A percentile compares a stretch with the other conserved stretches of the same genome.
phyloP scores from a whole-genome alignment of 2,888 invertebrate species.

The Rhorus exstirpatorius region DNA sequence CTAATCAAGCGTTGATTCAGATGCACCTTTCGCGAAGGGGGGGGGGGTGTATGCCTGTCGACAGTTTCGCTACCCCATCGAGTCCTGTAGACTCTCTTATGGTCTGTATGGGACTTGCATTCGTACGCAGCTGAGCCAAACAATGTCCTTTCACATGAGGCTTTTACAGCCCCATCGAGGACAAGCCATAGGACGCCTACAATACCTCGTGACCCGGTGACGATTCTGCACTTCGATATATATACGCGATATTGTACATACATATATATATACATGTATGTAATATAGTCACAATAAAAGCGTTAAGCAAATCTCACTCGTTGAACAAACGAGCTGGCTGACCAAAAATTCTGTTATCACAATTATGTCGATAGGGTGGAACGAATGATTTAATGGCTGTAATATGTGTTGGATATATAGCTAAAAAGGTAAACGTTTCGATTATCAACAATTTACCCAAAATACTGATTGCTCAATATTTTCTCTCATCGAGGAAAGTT shows the following conservation, averaged over 20 bases:
- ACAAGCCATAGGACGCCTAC: slow-evolving; percentile 41
- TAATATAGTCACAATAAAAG: no score
- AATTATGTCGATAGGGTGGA: slow-evolving; percentile 32
- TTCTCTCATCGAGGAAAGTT: no score
- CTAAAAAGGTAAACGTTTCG: no score
- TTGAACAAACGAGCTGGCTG: slow-evolving; percentile 38
- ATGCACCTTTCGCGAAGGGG: slow-evolving; percentile 81
- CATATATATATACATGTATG: background rate
- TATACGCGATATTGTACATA: slow-evolving; percentile 1
- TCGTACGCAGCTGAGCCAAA: slow-evolving; percentile 84
- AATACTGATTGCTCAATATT: no score
- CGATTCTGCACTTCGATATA: slow-evolving; percentile 63
- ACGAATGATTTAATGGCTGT: slow-evolving; percentile 14
- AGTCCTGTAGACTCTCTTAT: slow-evolving; percentile 57
- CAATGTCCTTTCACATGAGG: slow-evolving; percentile 85
- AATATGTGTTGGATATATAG: background rate
- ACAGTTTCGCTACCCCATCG: slow-evolving; percentile 48
- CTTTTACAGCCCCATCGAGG: slow-evolving; percentile 83
- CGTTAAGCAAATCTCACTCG: slow-evolving; percentile 41
- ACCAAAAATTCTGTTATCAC: slow-evolving; percentile 41
- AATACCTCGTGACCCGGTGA: slow-evolving; percentile 71
- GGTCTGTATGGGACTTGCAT: slow-evolving; percentile 75
- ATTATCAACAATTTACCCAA: no score
- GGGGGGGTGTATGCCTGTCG: slow-evolving; percentile 20
- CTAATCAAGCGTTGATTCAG: slow-evolving; percentile 85